Evolutionary conservation across 1,140 invertebrate genomes (phyloP), one percentile per base, ranked within the genome.

Genomic region (Pseudomyrmex dendroicus): DNA sequence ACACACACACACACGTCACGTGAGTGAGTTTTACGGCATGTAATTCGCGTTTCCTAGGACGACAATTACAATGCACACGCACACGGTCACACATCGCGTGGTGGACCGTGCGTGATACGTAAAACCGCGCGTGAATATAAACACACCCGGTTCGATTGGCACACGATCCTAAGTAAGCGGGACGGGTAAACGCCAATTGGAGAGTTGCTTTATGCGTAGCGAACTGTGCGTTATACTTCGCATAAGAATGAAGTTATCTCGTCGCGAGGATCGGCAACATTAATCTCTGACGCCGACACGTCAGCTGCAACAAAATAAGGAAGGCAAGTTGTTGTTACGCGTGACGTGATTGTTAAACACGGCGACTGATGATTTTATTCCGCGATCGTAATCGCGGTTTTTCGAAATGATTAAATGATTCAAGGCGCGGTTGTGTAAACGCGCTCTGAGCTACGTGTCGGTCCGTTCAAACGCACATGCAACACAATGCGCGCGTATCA

Each of bases 141-240:
- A 82, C 50, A 57, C 59, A 77, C 66, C 44, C 52, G 54, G 76
- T 56, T 80, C 66, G 76, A 80, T 80, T 59, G 54, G 66, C 76
- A 59, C 70, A 59, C 20, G 76, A 70, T 70, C 76, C 35, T 35
- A 35, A 35, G 54, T 72, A 80, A 80, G 76, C 72, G 76, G 76
- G 76, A 80, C 76, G 0, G 70, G 76, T 80, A 80, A 80, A 80
- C 72, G 76, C 66, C 76, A 80, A 80, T 80, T 80, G 76, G 76
- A 35, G 54, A 35, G 54, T 80, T 44, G 46, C 76, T 80, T 61
- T 80, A 72, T 72, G 15, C 54, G 66, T 35, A 54, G 76, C 20
- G 76, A 80, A 70, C 22, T 80, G 50, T 80, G 76, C 20, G 76
- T 44, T 35, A 44, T 70, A 80, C 66, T 70, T 70, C 20, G 22